A percentile compares a stretch with the other conserved stretches of the same genome.
These are phyloP conservation scores for Rhagophthalmus giganteus DNA, from an alignment of 2,888 invertebrate species.

Conservation along the genomic window DNA sequence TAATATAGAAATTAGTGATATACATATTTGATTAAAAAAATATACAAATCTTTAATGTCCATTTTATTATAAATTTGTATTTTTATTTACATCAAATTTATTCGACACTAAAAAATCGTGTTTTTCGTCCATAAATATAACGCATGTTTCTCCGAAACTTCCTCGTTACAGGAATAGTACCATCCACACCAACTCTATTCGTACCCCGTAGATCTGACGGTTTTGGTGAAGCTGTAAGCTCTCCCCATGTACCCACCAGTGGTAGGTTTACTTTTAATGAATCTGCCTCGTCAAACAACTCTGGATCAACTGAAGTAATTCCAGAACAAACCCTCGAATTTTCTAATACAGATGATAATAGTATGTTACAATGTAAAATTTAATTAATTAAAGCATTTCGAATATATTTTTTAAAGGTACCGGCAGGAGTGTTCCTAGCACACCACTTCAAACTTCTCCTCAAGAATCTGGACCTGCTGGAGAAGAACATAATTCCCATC, in stretches of 20 bases:
- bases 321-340: conserved; percentile 53
- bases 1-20: too few species aligned
- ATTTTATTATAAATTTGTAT: background rate
- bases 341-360: conserved; percentile 49
- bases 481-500: conserved; percentile 45
- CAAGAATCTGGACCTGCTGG: conserved; percentile 54
- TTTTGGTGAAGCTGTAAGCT: conserved; percentile 90
- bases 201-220: conserved; percentile 82
- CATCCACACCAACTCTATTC: conserved; percentile 85
- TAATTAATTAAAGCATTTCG: conserved; percentile 6
- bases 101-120: too few species aligned
- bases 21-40: too few species aligned
- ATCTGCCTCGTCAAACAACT: conserved; percentile 47
- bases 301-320: conserved; percentile 46
- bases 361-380: conserved; percentile 38
- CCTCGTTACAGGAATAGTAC: conserved; percentile 68
- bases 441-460: conserved; percentile 67
- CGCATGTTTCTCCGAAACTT: too few species aligned
- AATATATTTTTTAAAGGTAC: conserved; percentile 55
- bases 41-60: background rate
- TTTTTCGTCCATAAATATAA: too few species aligned
- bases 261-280: conserved; percentile 70
- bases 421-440: conserved; percentile 69
- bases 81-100: too few species aligned
- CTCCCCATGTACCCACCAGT: conserved; percentile 72